Conservation (phyloP, 1,140 invertebrate genomes). For the Hermetia illucens region DNA sequence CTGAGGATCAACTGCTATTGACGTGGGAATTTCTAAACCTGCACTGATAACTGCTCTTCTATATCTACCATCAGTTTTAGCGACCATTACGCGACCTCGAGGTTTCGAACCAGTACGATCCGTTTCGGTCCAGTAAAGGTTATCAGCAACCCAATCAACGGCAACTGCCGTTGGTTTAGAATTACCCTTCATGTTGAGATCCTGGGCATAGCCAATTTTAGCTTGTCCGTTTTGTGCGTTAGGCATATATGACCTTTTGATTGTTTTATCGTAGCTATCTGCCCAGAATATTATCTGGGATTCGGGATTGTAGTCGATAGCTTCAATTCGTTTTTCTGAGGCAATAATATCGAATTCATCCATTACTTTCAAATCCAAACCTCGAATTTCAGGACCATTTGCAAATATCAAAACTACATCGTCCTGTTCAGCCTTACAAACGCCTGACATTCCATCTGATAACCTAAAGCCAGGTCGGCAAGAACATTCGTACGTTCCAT, state of each 20-base stretch:
- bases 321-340: constrained; percentile 72
- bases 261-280: constrained; percentile 75
- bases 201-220: constrained; percentile 74
- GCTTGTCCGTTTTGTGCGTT: constrained; percentile 57
- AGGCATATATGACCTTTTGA: constrained; percentile 83
- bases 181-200: constrained; percentile 67
- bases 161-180: constrained; percentile 71
- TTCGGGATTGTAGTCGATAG: constrained; percentile 73
- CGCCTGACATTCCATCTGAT: constrained; percentile 60
- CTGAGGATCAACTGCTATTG: constrained; percentile 77
- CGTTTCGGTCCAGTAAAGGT: constrained; percentile 88
- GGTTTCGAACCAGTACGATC: constrained; percentile 58
- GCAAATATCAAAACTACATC: constrained; percentile 52
- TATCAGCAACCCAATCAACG: constrained; percentile 83
- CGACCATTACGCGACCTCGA: constrained; percentile 67
- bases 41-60: constrained; percentile 55
- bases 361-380: constrained; percentile 47
- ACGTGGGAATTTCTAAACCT: constrained; percentile 66
- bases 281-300: constrained; percentile 85
- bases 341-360: constrained; percentile 61
- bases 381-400: constrained; percentile 76
- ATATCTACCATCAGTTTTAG: constrained; percentile 81
- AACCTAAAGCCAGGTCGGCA: constrained; percentile 72
- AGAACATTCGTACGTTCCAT: constrained; percentile 78
- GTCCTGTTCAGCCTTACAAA: constrained; percentile 55